phyloP scores from a whole-genome alignment of 2,797 vertebrate genomes.

The Poecile montanus region DNA sequence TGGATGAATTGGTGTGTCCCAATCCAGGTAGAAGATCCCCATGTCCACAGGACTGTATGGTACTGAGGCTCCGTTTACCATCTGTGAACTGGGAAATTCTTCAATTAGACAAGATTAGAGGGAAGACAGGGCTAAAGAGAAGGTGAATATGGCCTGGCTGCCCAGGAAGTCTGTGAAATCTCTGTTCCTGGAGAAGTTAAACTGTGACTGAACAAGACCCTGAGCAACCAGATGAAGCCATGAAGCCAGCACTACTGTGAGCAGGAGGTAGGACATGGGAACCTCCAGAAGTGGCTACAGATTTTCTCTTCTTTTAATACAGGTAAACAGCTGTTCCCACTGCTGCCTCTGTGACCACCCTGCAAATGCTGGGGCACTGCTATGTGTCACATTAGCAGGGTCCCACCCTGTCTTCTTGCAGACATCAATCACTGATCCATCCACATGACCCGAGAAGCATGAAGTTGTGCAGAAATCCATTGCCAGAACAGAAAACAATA shows the following conservation, averaged over 20 bases:
- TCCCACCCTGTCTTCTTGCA: not conserved
- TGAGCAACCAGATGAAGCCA: not conserved
- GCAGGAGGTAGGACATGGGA: not conserved
- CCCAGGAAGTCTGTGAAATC: not conserved
- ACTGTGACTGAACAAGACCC: not conserved
- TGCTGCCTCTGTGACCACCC: not conserved
- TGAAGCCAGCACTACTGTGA: not conserved
- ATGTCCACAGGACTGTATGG: not conserved
- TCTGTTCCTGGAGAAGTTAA: not conserved
- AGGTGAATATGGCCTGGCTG: not conserved
- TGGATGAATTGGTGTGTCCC: not conserved
- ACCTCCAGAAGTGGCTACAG: not conserved
- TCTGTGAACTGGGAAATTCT: not conserved
- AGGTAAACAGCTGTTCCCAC: not conserved
- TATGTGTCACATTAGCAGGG: not conserved
- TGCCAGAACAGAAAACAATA: not conserved
- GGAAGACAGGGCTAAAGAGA: not conserved
- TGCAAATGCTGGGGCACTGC: not conserved
- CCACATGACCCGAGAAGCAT: not conserved
- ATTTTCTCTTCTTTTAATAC: not conserved
- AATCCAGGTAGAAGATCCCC: not conserved
- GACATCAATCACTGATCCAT: not conserved
- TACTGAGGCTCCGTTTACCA: not conserved
- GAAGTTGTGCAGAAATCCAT: not conserved
- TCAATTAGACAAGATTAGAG: not conserved